phyloP scores from a whole-genome alignment of 2,113 vertebrate species.

The Bucco capensis region DNA sequence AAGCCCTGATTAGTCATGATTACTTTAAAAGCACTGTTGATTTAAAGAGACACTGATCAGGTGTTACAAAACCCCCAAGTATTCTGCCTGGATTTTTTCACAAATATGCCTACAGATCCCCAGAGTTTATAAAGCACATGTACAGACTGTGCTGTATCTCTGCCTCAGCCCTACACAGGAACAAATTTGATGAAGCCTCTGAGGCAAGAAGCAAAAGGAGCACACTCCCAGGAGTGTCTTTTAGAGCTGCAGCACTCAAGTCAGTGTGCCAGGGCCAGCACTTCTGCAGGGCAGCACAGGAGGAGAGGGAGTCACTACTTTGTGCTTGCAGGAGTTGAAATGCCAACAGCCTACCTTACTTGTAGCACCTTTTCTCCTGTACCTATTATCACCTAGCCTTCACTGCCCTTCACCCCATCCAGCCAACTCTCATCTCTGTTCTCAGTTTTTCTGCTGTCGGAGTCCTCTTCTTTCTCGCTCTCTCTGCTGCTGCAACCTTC shows the following conservation, averaged over 20 bases:
- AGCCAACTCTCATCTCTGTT: not conserved
- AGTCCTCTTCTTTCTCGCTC: not conserved
- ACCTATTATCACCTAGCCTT: not conserved
- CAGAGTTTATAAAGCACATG: not conserved
- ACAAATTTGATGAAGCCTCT: not conserved
- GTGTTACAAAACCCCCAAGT: not conserved
- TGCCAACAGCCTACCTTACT: not conserved
- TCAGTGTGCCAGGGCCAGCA: not conserved
- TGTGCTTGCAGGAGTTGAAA: not conserved
- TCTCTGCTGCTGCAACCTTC: not conserved
- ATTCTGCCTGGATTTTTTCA: not conserved
- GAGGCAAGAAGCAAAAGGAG: not conserved
- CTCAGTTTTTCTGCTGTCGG: not conserved
- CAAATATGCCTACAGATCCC: not conserved
- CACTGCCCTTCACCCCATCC: not conserved
- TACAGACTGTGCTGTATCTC: not conserved
- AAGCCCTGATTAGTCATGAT: not conserved
- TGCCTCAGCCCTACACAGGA: not conserved
- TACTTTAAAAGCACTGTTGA: constrained; percentile 31
- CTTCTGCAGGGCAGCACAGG: not conserved
- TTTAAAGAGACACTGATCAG: constrained; percentile 18
- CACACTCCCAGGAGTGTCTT: not conserved
- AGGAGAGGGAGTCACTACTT: not conserved
- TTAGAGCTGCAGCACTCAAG: not conserved
- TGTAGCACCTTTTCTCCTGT: not conserved